Conservation (phyloP, 2,113 vertebrate genomes). For the Gadus chalcogrammus region DNA sequence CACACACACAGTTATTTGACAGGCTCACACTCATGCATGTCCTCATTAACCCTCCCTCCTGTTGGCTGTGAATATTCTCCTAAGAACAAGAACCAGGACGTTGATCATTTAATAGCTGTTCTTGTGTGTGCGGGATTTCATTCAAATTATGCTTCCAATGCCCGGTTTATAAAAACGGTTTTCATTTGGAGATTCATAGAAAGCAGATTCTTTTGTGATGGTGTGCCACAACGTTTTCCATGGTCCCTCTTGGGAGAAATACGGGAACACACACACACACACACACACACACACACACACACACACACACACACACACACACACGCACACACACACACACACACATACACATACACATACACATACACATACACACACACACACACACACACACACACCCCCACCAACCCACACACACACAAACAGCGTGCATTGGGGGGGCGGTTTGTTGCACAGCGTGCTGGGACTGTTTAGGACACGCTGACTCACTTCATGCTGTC, state of each 20-base stretch:
- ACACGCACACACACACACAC: constrained; percentile 40
- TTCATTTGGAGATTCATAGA: constrained; percentile 19
- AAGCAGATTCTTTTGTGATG: constrained; percentile 36
- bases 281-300: too few species aligned
- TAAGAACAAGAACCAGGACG: background rate
- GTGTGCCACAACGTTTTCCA: constrained; percentile 42
- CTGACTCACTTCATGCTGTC: constrained; percentile 39
- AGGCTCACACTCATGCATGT: constrained; percentile 1
- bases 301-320: background rate
- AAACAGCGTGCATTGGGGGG: constrained; percentile 38
- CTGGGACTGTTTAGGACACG: constrained; percentile 46
- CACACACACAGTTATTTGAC: constrained; percentile 18
- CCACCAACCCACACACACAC: constrained; percentile 33
- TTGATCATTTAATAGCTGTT: too few species aligned
- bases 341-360: constrained; percentile 7
- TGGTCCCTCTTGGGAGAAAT: constrained; percentile 16
- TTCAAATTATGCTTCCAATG: background rate
- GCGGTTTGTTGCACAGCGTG: constrained; percentile 42
- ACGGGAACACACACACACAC: too few species aligned
- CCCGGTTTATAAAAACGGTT: constrained; percentile 30
- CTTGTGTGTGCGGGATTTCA: too few species aligned
- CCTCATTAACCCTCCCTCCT: background rate
- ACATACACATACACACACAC: constrained; percentile 27
- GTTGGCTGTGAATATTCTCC: background rate
- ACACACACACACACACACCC: constrained; percentile 1